Conservation (phyloP, 1,140 invertebrate species). For the Hylaeus anthracinus region DNA sequence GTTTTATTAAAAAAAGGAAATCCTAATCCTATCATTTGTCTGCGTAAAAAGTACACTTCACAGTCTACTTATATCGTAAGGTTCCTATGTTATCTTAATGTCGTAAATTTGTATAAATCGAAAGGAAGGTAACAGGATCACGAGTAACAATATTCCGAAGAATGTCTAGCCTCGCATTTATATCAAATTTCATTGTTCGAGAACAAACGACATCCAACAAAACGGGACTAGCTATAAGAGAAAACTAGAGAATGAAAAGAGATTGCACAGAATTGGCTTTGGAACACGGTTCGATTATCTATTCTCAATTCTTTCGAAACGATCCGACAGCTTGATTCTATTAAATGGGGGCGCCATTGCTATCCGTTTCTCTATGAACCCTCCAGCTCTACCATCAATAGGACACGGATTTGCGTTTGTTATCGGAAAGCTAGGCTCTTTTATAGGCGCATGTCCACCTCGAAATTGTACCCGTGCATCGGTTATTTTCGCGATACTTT, state of each 20-base stretch:
- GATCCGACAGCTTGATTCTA: conserved; percentile 53
- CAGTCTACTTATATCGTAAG: too few relatives aligned
- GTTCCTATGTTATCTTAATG: too few relatives aligned
- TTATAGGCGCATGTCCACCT: conserved; percentile 59
- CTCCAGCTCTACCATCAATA: conserved; percentile 48
- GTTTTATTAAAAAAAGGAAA: too few relatives aligned
- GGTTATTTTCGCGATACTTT: too few relatives aligned
- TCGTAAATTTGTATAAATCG: too few relatives aligned
- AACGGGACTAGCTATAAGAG: neutral
- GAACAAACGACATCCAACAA: neutral
- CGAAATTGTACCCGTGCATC: conserved; percentile 17
- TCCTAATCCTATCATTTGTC: too few relatives aligned
- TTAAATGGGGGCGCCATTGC: conserved; percentile 57
- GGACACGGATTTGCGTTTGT: conserved; percentile 65
- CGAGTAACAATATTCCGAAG: too few relatives aligned
- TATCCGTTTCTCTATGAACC: conserved; percentile 45
- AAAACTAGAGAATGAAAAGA: neutral
- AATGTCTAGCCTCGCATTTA: neutral
- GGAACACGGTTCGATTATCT: conserved; percentile 58
- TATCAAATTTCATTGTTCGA: conserved; percentile 32
- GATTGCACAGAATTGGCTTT: conserved; percentile 18
- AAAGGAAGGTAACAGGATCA: too few relatives aligned
- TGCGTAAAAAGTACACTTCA: too few relatives aligned
- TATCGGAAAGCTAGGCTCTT: conserved; percentile 57
- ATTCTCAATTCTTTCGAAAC: conserved; percentile 59